Base-by-base conservation (phyloP, 2,113 vertebrate species). In the Apistogramma diplotaenia region DNA sequence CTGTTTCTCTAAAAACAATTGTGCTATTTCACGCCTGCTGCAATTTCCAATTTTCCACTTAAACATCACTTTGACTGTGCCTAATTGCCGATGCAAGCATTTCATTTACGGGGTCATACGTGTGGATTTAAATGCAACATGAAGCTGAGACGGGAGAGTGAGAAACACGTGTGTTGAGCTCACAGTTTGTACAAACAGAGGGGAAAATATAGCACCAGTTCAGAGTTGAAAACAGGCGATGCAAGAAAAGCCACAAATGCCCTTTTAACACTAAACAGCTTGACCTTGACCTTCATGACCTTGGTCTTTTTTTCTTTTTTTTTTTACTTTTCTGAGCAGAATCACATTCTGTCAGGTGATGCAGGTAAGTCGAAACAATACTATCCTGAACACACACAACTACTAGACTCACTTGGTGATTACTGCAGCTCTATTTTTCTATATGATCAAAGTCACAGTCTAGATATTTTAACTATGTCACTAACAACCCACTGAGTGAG, bases 201-300 rank as follows among this genome's bases (percentile, higher is more conserved):
- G 90, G 74, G 79, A 90, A 89, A 91, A 83, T 65, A 87, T 94
- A 95, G 94, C 95, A 95, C 93, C 94, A 90, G 88, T 91, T 92
- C 77, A 79, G 80, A 90, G 78, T 91, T 84, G 76, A 58, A 78
- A 89, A 87, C 77, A 51, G 71, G 74, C 54, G 77, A 90, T 51
- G 79, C 59, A 2, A 76, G 29, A 78, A 83, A 83, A 87, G 61
- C 56, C 54, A 77, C 25, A 67, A 77, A 78, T 43, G 54, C 37
- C 79, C 75, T 57, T 82, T 81, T 25, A 73, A 88, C 55, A 87
- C 58, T 76, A 85, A 86, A 87, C 84, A 74, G 46, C 46, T 80
- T 61, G 53, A 87, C 51, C 62, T 92, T n/a, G n/a, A n/a, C 82
- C 82, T 85, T 85, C 65, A 70, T 82, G 65, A 77, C 87, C 40